Conservation (phyloP, 2,797 vertebrate genomes). For the Botia kubotai region DNA sequence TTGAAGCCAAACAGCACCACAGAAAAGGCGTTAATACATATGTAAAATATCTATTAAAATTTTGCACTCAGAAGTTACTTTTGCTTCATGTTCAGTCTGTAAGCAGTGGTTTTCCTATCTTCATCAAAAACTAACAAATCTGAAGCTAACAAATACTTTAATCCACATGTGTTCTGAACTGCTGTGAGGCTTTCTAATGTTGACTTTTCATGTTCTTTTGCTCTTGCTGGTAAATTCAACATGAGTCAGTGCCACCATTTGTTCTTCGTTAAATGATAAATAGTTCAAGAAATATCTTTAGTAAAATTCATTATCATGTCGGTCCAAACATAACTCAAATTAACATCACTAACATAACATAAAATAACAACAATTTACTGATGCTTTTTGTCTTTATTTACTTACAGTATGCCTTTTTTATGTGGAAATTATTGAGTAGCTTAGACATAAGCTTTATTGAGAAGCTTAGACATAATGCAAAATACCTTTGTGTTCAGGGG, state of each 20-base stretch:
- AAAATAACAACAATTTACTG: not conserved
- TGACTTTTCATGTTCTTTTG: not conserved
- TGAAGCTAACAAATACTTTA: not conserved
- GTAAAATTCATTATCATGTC: too few relatives aligned
- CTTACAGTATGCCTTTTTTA: not conserved
- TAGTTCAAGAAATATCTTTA: too few relatives aligned
- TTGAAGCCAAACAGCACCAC: constrained; percentile 15
- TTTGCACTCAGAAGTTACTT: constrained; percentile 10
- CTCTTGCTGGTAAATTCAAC: not conserved
- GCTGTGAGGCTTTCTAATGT: constrained; percentile 3
- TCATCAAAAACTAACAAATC: not conserved
- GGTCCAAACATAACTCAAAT: not conserved
- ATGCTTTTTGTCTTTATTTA: not conserved
- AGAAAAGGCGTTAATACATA: not conserved
- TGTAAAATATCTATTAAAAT: not conserved
- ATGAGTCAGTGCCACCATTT: not conserved
- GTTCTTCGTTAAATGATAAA: not conserved
- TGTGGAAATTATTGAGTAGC: not conserved
- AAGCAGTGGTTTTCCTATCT: constrained; percentile 14
- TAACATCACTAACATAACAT: too few relatives aligned
- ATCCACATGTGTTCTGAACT: not conserved
- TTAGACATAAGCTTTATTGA: not conserved
- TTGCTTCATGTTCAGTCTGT: constrained; percentile 32
- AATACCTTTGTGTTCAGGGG: not conserved
- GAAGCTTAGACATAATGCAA: not conserved